Evolutionary conservation across 2,797 vertebrate genomes (phyloP).

Genomic region (Melanotaenia trifasciata): DNA sequence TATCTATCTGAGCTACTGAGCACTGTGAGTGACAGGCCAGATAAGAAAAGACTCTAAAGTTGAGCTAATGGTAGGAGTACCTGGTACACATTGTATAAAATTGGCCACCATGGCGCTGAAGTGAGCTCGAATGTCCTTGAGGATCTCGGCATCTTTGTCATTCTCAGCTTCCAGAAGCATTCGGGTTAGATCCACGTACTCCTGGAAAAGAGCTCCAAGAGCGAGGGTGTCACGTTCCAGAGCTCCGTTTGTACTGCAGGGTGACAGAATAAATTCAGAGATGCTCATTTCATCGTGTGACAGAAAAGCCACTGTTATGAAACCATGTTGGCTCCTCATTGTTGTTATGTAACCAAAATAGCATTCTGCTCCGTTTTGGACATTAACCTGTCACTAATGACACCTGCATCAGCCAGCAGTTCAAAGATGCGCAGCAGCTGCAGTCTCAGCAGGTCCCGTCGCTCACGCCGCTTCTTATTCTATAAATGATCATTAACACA

Average conservation of each 20-base stretch:
- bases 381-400: constrained; percentile 95
- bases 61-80: constrained; percentile 70
- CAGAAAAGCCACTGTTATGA: neutral
- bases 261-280: constrained; percentile 2
- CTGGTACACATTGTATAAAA: constrained; percentile 97
- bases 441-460: constrained; percentile 92
- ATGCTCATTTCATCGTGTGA: neutral
- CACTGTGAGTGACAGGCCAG: neutral
- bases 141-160: constrained; percentile 97
- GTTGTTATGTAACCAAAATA: neutral
- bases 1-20: constrained; percentile 18
- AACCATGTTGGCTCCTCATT: neutral
- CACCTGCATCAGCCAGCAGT: constrained; percentile 94
- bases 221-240: constrained; percentile 95
- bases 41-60: neutral
- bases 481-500: constrained; percentile 56
- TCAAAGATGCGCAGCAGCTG: constrained; percentile 96
- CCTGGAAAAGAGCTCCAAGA: constrained; percentile 96
- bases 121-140: constrained; percentile 97
- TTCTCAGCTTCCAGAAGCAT: constrained; percentile 98
- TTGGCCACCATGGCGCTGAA: constrained; percentile 99
- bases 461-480: constrained; percentile 97
- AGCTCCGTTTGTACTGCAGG: constrained; percentile 92
- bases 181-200: constrained; percentile 96
- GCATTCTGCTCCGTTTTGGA: neutral